phyloP scores from a whole-genome alignment of 2,113 vertebrate species.

The Rostratula benghalensis region DNA sequence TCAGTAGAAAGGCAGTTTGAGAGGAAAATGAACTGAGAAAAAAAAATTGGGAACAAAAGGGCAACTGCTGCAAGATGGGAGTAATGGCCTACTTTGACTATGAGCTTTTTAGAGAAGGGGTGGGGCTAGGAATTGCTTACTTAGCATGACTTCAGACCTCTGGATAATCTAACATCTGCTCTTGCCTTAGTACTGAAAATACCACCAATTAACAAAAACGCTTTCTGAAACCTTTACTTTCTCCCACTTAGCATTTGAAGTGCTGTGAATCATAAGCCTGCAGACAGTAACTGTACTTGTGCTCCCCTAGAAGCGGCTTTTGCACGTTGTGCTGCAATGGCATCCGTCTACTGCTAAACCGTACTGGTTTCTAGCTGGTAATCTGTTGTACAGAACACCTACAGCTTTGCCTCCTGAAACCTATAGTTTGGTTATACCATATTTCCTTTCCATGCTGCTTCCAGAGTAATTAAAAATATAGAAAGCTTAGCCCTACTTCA shows the following conservation, averaged over 20 bases:
- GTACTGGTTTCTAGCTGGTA: background rate
- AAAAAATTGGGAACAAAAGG: background rate
- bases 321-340: background rate
- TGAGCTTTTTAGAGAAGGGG: rapidly evolving
- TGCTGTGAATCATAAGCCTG: background rate
- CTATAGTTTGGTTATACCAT: background rate
- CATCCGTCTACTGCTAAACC: background rate
- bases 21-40: background rate
- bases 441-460: background rate
- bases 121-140: background rate
- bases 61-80: background rate
- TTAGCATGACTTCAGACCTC: background rate
- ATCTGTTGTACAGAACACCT: background rate
- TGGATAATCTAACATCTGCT: background rate
- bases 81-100: background rate
- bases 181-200: background rate
- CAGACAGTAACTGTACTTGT: background rate
- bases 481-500: background rate
- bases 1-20: background rate
- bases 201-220: background rate
- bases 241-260: background rate
- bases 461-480: background rate
- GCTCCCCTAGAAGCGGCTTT: background rate
- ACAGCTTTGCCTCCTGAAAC: background rate
- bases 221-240: background rate